A percentile compares a stretch with the other conserved stretches of the same genome.
phyloP scores from a whole-genome alignment of 2,888 invertebrate species.

The Drosophila mimica region DNA sequence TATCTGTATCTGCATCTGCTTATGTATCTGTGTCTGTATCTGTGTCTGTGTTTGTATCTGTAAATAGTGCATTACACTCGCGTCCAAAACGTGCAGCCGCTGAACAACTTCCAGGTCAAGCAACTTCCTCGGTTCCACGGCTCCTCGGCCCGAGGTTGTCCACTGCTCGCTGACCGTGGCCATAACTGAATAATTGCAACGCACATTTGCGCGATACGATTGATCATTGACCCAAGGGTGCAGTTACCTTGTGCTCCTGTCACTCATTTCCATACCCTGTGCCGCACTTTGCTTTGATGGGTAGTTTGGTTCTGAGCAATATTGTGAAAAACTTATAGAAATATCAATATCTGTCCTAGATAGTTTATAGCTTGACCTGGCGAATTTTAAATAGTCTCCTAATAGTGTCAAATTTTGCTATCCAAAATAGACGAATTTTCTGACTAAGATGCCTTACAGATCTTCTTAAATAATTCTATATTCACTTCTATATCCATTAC shows the following conservation, averaged over 20 bases:
- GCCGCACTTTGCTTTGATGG: not conserved
- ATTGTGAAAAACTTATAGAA: not conserved
- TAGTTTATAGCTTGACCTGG: not conserved
- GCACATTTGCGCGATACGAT: constrained; percentile 33
- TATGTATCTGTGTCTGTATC: not conserved
- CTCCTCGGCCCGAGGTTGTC: constrained; percentile 13
- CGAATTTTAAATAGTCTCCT: not conserved
- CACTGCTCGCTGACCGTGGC: constrained; percentile 16
- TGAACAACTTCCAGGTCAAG: constrained; percentile 68
- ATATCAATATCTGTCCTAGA: not conserved
- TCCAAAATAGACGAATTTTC: not conserved
- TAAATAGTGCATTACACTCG: constrained; percentile 56
- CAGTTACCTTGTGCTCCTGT: constrained; percentile 70
- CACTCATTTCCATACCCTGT: constrained; percentile 21
- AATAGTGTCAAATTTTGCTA: not conserved
- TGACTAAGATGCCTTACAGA: not conserved
- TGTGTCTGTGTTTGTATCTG: constrained; percentile 25
- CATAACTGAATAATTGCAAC: constrained; percentile 41
- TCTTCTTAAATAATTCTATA: too few species aligned
- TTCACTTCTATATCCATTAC: not conserved
- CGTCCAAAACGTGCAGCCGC: constrained; percentile 20
- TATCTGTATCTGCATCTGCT: not conserved
- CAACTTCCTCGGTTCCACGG: constrained; percentile 54
- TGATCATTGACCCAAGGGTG: constrained; percentile 73
- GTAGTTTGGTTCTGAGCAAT: not conserved